phyloP scores from a whole-genome alignment of 1,140 invertebrate genomes.

The Ectropis grisescens region DNA sequence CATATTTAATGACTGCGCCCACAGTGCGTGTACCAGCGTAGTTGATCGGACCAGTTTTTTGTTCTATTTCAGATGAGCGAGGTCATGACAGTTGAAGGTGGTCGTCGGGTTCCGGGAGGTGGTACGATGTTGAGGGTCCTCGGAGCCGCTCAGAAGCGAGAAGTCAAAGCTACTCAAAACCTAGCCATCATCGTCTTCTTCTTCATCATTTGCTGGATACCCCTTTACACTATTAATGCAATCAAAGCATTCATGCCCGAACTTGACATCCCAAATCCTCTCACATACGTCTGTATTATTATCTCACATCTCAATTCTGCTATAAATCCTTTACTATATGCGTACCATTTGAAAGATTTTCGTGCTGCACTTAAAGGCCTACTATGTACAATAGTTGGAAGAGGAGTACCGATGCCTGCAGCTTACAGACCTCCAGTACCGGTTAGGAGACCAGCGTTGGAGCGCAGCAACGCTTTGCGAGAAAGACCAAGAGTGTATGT shows the following conservation, averaged over 20 bases:
- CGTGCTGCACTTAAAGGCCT: constrained; percentile 79
- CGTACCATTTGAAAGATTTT: constrained; percentile 91
- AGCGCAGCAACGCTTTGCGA: constrained; percentile 51
- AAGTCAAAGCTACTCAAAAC: constrained; percentile 92
- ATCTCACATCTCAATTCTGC: constrained; percentile 91
- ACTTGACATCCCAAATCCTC: constrained; percentile 75
- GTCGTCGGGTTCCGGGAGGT: constrained; percentile 37
- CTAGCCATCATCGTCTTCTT: constrained; percentile 91
- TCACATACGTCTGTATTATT: constrained; percentile 88
- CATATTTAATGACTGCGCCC: too few species aligned
- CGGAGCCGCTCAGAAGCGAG: constrained; percentile 84
- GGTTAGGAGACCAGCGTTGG: constrained; percentile 43
- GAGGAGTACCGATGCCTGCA: constrained; percentile 47
- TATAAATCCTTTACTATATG: constrained; percentile 89
- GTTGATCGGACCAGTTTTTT: too few species aligned
- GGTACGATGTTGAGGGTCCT: constrained; percentile 83
- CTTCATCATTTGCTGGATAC: constrained; percentile 94
- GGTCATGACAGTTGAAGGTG: constrained; percentile 51
- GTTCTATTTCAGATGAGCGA: constrained; percentile 54
- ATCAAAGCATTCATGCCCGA: constrained; percentile 83
- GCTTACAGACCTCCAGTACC: constrained; percentile 50
- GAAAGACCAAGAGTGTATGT: constrained; percentile 58
- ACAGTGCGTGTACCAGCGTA: too few species aligned
- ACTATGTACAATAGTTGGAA: constrained; percentile 71
- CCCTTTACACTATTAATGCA: constrained; percentile 92